Evolutionary conservation across 1,140 invertebrate species (phyloP), one percentile per base, ranked within the genome.

Genomic region (Drosophila malerkotliana): DNA sequence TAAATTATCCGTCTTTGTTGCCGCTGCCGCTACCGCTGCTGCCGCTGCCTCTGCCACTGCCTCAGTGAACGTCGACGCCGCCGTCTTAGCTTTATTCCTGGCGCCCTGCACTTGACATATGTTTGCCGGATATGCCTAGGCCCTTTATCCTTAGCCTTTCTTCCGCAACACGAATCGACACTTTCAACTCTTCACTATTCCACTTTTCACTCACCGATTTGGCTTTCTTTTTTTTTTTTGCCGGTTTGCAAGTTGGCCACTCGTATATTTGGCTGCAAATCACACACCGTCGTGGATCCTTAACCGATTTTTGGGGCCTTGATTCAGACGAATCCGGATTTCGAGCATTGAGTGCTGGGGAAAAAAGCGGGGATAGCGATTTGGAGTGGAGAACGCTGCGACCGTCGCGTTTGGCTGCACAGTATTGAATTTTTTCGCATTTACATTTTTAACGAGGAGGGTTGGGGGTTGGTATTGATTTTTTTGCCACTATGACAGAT

Each of bases 401-500:
- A 71, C 62, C 83, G 72, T 77, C 68, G 83, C 77, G 83, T 83
- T 77, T 88, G 84, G 84, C 84, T 89, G 83, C 83, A 89, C 67
- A 88, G 84, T 88, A 88, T 88, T 88, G 83, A 89, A 88, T 88
- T 88, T 88, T 87, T 88, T 88, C 83, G 84, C 83, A 88, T 88
- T 88, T 88, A 89, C 84, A 88, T 88, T 88, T 88, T 88, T 88
- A 88, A 88, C 83, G 84, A 88, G 72, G 79, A 77, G 83, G 82
- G 81, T 85, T 84, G 82, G 81, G 77, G 81, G 81, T 84, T 81
- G 81, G 72, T 88, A 88, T 88, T 83, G 83, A 88, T 88, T 88
- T 88, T 88, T 83, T 88, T 71, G 66, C 68, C 53, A 85, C 57
- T 75, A 59, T 85, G 82, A 85, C 82, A 76, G 59, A 49, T 69